Conservation (phyloP, 2,113 vertebrate species). For the Ramphastos sulfuratus region DNA sequence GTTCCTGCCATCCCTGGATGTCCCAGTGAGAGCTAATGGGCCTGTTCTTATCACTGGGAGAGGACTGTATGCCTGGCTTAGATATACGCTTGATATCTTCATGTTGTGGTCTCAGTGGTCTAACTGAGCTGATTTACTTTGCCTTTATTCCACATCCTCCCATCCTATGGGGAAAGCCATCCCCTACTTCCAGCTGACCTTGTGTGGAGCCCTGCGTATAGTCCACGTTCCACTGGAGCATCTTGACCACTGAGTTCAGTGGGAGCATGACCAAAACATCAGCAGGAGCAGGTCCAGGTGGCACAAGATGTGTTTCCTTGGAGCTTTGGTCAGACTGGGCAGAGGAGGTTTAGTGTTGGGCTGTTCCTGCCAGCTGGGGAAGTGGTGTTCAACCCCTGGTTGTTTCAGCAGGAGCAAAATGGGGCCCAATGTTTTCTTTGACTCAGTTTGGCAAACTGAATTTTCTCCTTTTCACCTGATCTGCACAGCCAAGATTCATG, state of each 20-base stretch:
- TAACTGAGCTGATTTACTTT: neutral
- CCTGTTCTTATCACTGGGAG: neutral
- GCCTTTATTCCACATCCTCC: neutral
- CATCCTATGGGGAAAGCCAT: neutral
- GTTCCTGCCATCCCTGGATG: neutral
- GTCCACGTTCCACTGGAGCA: neutral
- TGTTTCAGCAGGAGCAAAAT: neutral
- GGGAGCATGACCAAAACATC: neutral
- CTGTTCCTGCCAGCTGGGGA: neutral
- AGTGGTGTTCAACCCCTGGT: rapidly evolving
- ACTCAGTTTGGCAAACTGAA: neutral
- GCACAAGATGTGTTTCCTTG: neutral
- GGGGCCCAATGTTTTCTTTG: neutral
- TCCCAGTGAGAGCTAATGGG: neutral
- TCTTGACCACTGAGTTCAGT: neutral
- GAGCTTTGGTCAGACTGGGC: neutral
- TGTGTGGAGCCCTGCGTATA: rapidly evolving
- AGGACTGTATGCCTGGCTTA: neutral
- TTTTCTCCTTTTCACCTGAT: slow-evolving; percentile 29
- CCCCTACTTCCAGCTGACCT: neutral
- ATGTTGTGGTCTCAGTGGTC: neutral
- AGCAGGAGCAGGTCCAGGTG: neutral
- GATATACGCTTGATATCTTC: neutral
- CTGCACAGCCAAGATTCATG: slow-evolving; percentile 37
- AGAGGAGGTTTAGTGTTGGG: neutral